A percentile compares a stretch with the other conserved stretches of the same genome.
phyloP scores from a whole-genome alignment of 2,113 vertebrate genomes.

The Neoarius graeffei region DNA sequence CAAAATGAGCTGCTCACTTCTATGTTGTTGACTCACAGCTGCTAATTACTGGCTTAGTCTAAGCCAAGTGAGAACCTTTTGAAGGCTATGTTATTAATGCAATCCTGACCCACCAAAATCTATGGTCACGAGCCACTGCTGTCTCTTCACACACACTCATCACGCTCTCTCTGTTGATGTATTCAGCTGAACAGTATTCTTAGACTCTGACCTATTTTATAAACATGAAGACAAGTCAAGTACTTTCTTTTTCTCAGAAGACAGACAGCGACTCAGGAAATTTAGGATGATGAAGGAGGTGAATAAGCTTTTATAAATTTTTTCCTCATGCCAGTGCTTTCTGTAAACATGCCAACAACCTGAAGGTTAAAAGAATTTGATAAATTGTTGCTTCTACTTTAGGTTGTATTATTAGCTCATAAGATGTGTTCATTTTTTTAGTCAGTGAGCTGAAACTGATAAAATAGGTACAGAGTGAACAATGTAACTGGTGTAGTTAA shows the following conservation, averaged over 20 bases:
- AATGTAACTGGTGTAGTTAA: neutral
- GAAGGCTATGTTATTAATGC: neutral
- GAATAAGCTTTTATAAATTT: neutral
- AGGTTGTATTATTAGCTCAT: neutral
- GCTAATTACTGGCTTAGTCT: neutral
- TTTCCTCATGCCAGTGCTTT: neutral
- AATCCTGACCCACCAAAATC: neutral
- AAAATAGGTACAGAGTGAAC: neutral
- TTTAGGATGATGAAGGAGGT: neutral
- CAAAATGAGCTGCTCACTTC: neutral
- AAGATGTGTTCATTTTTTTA: neutral
- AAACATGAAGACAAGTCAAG: neutral
- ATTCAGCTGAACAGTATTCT: neutral
- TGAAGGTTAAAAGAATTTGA: slow-evolving; percentile 9
- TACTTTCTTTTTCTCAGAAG: neutral
- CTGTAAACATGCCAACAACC: neutral
- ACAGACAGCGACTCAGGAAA: neutral
- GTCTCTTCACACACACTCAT: neutral
- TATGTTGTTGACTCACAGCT: neutral
- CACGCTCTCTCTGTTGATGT: neutral
- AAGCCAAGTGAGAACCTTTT: neutral
- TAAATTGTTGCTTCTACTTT: neutral
- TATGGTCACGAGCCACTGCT: neutral
- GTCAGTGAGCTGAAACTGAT: neutral
- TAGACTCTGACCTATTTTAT: slow-evolving; percentile 10